Conservation (phyloP, 2,797 vertebrate species). For the Heliangelus exortis region DNA sequence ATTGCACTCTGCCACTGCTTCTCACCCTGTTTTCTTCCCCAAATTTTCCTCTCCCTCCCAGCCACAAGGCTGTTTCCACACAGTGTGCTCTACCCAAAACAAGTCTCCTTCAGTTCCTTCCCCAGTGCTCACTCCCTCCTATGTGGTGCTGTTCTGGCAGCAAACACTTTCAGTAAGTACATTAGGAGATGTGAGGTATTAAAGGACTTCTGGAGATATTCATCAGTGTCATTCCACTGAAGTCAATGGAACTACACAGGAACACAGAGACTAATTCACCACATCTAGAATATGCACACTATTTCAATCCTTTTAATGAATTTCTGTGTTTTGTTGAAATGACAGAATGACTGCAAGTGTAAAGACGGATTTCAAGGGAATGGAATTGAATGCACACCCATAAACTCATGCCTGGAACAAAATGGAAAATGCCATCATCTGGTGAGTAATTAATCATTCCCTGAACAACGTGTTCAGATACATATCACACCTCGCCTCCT, state of each 20-base stretch:
- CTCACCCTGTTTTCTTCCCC: background rate
- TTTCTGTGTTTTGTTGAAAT: slow-evolving; percentile 5
- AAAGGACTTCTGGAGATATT: background rate
- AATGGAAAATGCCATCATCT: slow-evolving; percentile 86
- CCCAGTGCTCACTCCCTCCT: background rate
- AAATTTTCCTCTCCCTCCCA: background rate
- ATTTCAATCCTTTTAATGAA: slow-evolving; percentile 21
- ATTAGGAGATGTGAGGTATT: background rate
- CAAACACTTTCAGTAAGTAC: background rate
- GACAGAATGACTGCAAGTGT: slow-evolving; percentile 89
- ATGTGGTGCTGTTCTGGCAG: background rate
- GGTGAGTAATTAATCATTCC: slow-evolving; percentile 79
- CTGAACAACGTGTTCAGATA: slow-evolving; percentile 45
- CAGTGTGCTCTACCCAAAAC: background rate
- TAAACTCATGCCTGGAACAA: slow-evolving; percentile 84
- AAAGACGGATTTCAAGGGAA: slow-evolving; percentile 87
- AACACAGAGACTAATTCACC: background rate
- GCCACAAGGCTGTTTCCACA: background rate
- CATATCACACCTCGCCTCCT: background rate
- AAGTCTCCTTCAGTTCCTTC: background rate
- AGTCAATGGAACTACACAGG: background rate
- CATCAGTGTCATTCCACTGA: background rate
- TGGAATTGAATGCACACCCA: slow-evolving; percentile 85
- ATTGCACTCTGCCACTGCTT: background rate
- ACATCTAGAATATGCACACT: background rate